Conservation (phyloP, 2,888 invertebrate genomes). For the Mimas tiliae region DNA sequence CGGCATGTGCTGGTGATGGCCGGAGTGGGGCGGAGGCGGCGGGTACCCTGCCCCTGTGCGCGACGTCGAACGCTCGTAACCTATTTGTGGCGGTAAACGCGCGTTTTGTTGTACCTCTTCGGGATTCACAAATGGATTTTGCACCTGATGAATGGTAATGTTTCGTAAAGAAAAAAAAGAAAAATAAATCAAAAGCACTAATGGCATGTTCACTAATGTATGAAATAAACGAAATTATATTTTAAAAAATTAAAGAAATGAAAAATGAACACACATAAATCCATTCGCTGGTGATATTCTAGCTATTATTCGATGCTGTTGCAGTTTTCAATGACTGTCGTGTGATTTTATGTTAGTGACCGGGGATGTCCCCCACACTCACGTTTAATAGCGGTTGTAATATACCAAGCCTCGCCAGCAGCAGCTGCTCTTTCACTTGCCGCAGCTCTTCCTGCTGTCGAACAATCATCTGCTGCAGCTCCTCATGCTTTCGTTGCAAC, state of each 20-base stretch:
- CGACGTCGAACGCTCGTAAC: conserved; percentile 47
- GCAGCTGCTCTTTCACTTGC: conserved; percentile 93
- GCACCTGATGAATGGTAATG: conserved; percentile 48
- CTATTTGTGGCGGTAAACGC: conserved; percentile 52
- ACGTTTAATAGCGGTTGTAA: conserved; percentile 72
- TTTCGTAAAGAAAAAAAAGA: conserved; percentile 9
- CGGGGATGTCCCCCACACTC: conserved; percentile 43
- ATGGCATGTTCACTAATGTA: neutral
- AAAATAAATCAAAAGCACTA: conserved; percentile 13
- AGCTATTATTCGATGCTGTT: neutral
- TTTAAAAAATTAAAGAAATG: no score
- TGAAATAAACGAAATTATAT: conserved; percentile 4
- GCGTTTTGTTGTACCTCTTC: conserved; percentile 54
- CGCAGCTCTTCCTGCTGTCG: conserved; percentile 94
- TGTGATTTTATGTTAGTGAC: conserved; percentile 5
- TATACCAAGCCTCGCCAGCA: conserved; percentile 92
- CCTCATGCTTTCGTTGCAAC: conserved; percentile 92
- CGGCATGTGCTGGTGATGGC: conserved; percentile 35
- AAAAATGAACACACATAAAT: neutral
- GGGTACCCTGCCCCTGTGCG: conserved; percentile 43
- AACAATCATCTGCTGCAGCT: conserved; percentile 92
- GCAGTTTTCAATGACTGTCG: neutral
- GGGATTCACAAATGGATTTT: conserved; percentile 48
- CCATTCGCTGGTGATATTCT: neutral
- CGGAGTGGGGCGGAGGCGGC: conserved; percentile 37